A percentile compares a stretch with the other conserved stretches of the same genome.
Evolutionary conservation across 2,113 vertebrate genomes (phyloP).

Genomic region (Nettapus auritus): DNA sequence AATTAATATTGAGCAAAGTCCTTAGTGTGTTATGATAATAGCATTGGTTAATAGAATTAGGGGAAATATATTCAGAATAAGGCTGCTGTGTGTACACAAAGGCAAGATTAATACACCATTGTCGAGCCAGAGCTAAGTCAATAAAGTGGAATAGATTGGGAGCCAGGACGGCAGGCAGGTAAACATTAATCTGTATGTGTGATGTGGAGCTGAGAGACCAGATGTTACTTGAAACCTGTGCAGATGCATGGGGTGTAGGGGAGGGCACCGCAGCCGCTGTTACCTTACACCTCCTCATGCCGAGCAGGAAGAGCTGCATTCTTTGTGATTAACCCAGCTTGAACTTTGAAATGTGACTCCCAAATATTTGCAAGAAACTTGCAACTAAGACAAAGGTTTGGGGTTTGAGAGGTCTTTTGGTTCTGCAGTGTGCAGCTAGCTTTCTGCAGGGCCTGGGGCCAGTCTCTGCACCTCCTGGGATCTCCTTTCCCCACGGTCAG

Average conservation of each 20-base stretch:
- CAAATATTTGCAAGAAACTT: slow-evolving; percentile 51
- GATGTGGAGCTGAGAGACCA: slow-evolving; percentile 8
- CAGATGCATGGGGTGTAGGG: background rate
- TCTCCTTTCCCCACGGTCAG: background rate
- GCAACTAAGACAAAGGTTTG: background rate
- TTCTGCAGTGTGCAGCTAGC: background rate
- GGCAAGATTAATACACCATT: slow-evolving; percentile 16
- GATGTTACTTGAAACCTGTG: background rate
- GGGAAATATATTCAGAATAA: background rate
- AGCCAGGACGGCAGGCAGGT: slow-evolving; percentile 14
- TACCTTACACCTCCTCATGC: background rate
- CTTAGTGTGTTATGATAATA: background rate
- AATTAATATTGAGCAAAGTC: background rate
- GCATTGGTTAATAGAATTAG: background rate
- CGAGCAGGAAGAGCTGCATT: slow-evolving; percentile 53
- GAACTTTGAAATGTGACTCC: slow-evolving; percentile 33
- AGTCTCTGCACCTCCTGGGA: background rate
- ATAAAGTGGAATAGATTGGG: slow-evolving; percentile 1
- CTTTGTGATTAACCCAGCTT: slow-evolving; percentile 53
- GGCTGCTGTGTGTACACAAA: background rate
- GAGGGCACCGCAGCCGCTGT: background rate
- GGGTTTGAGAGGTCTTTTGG: background rate
- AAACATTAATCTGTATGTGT: slow-evolving; percentile 2
- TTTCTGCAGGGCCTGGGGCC: background rate
- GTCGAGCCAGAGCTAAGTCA: background rate